These are phyloP conservation scores for Leucoraja ocellata DNA, from an alignment of 2,797 vertebrate genomes.

Conservation along the genomic window DNA sequence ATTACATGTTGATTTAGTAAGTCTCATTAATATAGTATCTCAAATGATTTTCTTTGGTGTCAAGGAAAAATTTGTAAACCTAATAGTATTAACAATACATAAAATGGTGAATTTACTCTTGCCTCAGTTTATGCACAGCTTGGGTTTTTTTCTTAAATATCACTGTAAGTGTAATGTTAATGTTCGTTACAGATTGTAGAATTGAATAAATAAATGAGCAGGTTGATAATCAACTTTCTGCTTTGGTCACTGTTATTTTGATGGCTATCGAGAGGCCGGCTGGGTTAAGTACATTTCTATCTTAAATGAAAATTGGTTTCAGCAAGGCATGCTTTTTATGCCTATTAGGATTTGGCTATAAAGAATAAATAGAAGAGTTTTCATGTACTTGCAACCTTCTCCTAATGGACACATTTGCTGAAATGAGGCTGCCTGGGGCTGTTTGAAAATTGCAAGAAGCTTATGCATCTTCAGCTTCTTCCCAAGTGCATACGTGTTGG, in stretches of 20 bases:
- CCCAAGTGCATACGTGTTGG: too few relatives aligned
- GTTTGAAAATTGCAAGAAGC: too few relatives aligned
- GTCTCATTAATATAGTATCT: slow-evolving; percentile 2
- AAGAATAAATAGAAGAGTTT: neutral
- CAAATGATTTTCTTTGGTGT: slow-evolving; percentile 14
- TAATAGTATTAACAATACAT: neutral
- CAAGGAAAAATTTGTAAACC: slow-evolving; percentile 10
- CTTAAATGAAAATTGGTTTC: too few relatives aligned
- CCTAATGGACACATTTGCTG: neutral
- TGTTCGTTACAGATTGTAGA: neutral
- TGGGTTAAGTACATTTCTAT: too few relatives aligned
- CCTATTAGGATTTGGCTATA: too few relatives aligned
- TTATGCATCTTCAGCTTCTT: too few relatives aligned
- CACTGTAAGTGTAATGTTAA: too few relatives aligned
- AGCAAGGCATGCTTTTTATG: too few relatives aligned
- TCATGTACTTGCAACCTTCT: neutral
- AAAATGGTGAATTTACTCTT: neutral
- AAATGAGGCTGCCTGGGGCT: too few relatives aligned
- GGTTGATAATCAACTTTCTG: too few relatives aligned
- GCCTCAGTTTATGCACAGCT: neutral
- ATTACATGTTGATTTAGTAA: slow-evolving; percentile 37
- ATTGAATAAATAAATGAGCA: neutral
- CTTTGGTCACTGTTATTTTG: too few relatives aligned
- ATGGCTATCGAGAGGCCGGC: too few relatives aligned
- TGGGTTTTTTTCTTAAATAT: neutral